Base-by-base conservation (phyloP, 1,140 invertebrate genomes). In the Drosophila asahinai region DNA sequence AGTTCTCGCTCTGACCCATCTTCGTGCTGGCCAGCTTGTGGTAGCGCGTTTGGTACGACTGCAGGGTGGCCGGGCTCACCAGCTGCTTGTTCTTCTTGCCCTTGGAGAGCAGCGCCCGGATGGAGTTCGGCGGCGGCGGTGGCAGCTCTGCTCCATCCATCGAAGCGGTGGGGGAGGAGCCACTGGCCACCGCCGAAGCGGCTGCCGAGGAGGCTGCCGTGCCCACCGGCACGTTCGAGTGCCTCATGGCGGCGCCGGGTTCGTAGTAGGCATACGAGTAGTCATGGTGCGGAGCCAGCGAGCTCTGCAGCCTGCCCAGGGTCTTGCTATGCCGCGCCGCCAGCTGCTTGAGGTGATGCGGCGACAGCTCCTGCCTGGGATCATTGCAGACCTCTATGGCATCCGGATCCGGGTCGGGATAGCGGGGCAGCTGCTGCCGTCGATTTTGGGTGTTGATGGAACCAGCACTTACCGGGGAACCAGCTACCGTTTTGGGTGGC, bases 221-320 rank as follows among this genome's bases (percentile, higher is more conserved):
- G 36, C 17, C 51, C 47, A 3, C 11, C 8, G 96, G 95, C 72
- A 95, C 93, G 79, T 95, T 95, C 40, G 95, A 94, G 57, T 94
- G 94, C 22, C 93, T 92, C 65, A 94, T 94, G 60, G 93, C 93
- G 0, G 94, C 94, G 1, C 95, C 95, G 1, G 95, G 94, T 71
- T 96, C 96, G 91, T 97, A 97, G 86, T 97, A 97, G 12, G 96
- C 96, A 90, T 97, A 97, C 8, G 96, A 96, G 91, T 97, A 97
- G 86, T 93, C 92, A 48, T 93, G 92, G 33, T 86, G 79, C n/a
- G 80, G 74, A 8, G 64, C 22, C 8, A 2, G 36, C n/a, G 83
- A 73, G 81, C 45, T 5, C 67, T 79, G 43, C 57, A 12, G n/a
- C 45, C 82, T 68, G 17, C 84, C 77, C 47, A 89, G 60, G 0